Percentiles rank a stretch among this genome's conserved stretches.
phyloP scores from a whole-genome alignment of 2,888 invertebrate genomes.

The Melanargia galathea region DNA sequence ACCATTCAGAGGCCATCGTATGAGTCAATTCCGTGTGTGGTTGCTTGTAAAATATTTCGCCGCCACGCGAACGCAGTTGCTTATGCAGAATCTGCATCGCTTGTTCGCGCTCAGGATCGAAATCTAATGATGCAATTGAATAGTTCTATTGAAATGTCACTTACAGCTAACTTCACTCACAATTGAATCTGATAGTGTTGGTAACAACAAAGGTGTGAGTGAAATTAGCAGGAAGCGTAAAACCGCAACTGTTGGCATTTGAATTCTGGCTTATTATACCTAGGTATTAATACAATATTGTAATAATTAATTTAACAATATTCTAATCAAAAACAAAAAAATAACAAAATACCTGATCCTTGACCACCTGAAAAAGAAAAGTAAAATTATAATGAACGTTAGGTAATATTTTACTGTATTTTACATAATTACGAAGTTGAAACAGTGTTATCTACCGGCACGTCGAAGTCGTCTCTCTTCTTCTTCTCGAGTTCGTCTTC shows the following conservation, averaged over 20 bases:
- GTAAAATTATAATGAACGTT: background rate
- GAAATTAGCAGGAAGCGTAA: too few species aligned
- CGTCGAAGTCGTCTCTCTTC: constrained; percentile 7
- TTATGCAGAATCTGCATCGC: constrained; percentile 54
- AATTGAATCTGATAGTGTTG: too few species aligned
- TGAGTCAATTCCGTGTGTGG: constrained; percentile 59
- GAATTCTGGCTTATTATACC: too few species aligned
- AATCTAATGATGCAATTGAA: constrained; percentile 44
- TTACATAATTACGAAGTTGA: too few species aligned
- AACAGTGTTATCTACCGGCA: too few species aligned
- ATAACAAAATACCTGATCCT: constrained; percentile 10
- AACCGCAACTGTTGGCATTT: too few species aligned
- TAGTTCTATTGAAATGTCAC: too few species aligned
- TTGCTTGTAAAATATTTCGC: constrained; percentile 60
- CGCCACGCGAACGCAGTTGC: constrained; percentile 53
- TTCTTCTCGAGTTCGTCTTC: constrained; percentile 1
- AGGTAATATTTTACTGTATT: too few species aligned
- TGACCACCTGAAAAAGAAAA: constrained; percentile 20
- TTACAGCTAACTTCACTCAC: too few species aligned
- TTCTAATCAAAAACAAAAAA: background rate
- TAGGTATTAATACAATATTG: too few species aligned
- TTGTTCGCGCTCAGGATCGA: constrained; percentile 52
- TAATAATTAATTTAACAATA: background rate
- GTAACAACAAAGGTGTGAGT: too few species aligned
- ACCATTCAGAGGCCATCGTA: constrained; percentile 56